A percentile compares a stretch with the other conserved stretches of the same genome.
These are phyloP conservation scores for Malurus leucopterus DNA, from an alignment of 2,797 vertebrate genomes.

Conservation along the genomic window DNA sequence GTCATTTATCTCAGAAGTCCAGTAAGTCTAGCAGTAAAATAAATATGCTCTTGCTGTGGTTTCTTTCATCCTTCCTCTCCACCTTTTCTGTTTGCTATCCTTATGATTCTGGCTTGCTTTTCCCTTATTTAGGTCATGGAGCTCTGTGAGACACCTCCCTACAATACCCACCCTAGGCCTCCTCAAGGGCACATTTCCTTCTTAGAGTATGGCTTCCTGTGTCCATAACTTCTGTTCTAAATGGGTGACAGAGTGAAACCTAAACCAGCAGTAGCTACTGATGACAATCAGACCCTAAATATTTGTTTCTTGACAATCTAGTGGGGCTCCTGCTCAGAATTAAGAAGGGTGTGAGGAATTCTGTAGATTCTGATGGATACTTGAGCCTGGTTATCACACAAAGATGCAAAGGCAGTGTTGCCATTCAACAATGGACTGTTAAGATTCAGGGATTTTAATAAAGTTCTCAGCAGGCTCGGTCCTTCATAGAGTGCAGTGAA, in stretches of 20 bases:
- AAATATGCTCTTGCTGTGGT: background rate
- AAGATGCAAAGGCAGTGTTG: background rate
- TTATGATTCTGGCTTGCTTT: background rate
- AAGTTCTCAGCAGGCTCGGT: background rate
- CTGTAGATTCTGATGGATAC: background rate
- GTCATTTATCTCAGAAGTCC: conserved; percentile 11
- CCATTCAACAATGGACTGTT: background rate
- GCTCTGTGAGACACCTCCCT: background rate
- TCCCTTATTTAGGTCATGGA: background rate
- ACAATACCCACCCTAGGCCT: background rate
- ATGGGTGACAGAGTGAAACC: background rate
- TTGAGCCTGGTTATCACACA: background rate
- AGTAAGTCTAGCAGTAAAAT: background rate
- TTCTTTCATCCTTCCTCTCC: background rate
- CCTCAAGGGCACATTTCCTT: background rate
- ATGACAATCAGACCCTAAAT: background rate
- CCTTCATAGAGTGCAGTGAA: background rate
- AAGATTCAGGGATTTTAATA: background rate
- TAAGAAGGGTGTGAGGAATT: background rate
- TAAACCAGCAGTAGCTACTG: background rate
- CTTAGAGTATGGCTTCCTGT: background rate
- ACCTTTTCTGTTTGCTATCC: background rate
- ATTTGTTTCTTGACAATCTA: background rate
- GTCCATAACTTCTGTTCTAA: background rate
- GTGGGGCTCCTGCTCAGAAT: background rate